Conservation (phyloP, 2,797 vertebrate genomes). For the Phalanger gymnotis region DNA sequence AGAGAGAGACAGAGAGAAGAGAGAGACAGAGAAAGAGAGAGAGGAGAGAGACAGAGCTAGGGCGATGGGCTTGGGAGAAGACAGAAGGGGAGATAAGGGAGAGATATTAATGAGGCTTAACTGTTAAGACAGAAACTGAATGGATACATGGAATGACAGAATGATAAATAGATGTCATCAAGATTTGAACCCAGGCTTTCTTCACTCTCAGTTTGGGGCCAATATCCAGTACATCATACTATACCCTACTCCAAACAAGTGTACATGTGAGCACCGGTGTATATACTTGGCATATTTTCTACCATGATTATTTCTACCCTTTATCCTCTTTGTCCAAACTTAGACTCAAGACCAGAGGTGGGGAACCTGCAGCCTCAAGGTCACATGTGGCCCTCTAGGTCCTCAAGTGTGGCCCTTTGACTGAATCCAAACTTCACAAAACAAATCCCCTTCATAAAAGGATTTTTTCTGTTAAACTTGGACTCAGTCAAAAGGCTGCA, state of each 20-base stretch:
- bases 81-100: not conserved
- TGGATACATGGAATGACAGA: not conserved
- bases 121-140: not conserved
- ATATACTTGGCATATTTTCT: not conserved
- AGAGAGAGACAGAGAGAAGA: no score
- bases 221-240: not conserved
- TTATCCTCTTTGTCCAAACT: not conserved
- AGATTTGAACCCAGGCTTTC: not conserved
- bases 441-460: no score
- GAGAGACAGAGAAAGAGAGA: not conserved
- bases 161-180: not conserved
- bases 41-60: not conserved
- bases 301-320: conserved; percentile 10
- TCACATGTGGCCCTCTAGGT: no score
- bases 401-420: no score
- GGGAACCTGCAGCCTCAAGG: no score
- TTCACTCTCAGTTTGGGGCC: not conserved
- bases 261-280: not conserved
- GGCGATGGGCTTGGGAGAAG: not conserved
- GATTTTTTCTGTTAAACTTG: no score
- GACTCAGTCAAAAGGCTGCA: no score
- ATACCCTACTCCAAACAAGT: not conserved
- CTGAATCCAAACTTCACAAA: no score
- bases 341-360: not conserved
- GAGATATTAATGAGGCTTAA: not conserved